Conservation (phyloP, 2,888 invertebrate species). For the Ichneumoninae sp. region DNA sequence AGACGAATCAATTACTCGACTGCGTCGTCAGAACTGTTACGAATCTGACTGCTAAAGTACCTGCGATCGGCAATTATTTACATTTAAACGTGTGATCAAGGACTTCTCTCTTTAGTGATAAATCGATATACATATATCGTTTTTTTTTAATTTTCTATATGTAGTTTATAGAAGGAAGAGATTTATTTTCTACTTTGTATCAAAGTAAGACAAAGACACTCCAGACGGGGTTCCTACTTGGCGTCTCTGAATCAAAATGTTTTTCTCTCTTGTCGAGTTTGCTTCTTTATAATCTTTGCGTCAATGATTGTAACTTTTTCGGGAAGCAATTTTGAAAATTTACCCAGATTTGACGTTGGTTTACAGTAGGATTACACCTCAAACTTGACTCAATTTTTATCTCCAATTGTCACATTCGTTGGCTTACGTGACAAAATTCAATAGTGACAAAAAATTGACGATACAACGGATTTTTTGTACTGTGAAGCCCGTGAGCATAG, state of each 20-base stretch:
- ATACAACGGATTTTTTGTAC: background rate
- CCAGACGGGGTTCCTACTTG: slow-evolving; percentile 75
- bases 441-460: background rate
- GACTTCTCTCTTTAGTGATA: background rate
- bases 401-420: background rate
- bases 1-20: slow-evolving; percentile 11
- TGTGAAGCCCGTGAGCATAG: background rate
- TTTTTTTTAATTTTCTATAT: slow-evolving; percentile 7
- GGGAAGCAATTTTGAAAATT: no score
- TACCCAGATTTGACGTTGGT: no score
- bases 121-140: slow-evolving; percentile 20
- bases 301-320: background rate
- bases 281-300: background rate
- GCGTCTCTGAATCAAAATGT: slow-evolving; percentile 30
- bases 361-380: background rate
- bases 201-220: slow-evolving; percentile 28
- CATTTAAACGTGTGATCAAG: background rate
- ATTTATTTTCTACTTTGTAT: slow-evolving; percentile 14
- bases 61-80: background rate
- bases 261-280: slow-evolving; percentile 5
- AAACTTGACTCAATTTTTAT: background rate
- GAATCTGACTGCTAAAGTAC: background rate
- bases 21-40: background rate
- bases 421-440: background rate
- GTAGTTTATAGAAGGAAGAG: slow-evolving; percentile 20